These are phyloP conservation scores for Panurus biarmicus DNA, from an alignment of 2,113 vertebrate genomes.

Conservation along the genomic window DNA sequence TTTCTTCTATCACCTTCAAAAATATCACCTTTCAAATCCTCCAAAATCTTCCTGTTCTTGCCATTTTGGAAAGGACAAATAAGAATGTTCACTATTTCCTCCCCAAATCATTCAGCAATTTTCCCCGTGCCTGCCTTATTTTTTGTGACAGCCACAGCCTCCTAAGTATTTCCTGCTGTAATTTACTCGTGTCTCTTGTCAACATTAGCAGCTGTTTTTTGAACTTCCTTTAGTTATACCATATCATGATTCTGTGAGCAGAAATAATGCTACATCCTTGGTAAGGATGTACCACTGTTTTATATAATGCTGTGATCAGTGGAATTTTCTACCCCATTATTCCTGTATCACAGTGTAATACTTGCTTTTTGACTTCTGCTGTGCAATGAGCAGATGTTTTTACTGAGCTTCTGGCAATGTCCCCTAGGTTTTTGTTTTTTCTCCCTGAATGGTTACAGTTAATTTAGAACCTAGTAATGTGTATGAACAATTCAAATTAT, in stretches of 20 bases:
- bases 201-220: slow-evolving; percentile 9
- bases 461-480: slow-evolving; percentile 38
- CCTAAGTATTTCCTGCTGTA: slow-evolving; percentile 2
- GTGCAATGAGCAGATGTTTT: slow-evolving; percentile 56
- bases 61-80: not conserved
- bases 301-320: slow-evolving; percentile 14
- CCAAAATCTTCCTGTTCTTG: not conserved
- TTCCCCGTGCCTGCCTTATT: not conserved
- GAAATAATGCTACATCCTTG: slow-evolving; percentile 7
- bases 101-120: not conserved
- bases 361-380: slow-evolving; percentile 38
- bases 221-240: not conserved
- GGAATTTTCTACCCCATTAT: slow-evolving; percentile 41
- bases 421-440: not conserved
- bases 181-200: not conserved
- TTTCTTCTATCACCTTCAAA: not conserved
- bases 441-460: slow-evolving; percentile 29
- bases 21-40: slow-evolving; percentile 11
- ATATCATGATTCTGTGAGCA: not conserved
- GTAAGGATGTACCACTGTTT: not conserved
- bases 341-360: slow-evolving; percentile 1
- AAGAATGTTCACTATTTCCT: not conserved
- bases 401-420: slow-evolving; percentile 25
- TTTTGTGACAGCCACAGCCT: not conserved
- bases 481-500: not conserved